Conservation (phyloP, 2,113 vertebrate species). For the Notechis scutatus region DNA sequence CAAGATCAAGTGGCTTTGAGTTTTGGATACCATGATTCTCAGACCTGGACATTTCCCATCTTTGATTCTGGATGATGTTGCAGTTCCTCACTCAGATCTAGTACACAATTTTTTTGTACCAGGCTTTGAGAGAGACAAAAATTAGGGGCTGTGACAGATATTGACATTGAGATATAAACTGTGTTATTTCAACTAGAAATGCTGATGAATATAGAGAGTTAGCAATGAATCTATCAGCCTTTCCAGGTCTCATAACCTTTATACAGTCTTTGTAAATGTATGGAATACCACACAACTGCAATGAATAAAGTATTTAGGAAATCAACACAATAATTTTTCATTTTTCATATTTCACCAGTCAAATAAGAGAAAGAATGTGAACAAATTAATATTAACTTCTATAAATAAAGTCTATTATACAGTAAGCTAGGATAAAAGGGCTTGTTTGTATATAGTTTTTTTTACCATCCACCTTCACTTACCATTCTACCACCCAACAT, state of each 20-base stretch:
- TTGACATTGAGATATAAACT: neutral
- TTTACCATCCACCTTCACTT: neutral
- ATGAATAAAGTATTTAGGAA: neutral
- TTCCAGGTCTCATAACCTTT: no score
- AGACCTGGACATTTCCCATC: neutral
- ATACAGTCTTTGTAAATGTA: neutral
- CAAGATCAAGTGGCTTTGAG: neutral
- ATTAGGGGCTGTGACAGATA: neutral
- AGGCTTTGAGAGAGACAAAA: neutral
- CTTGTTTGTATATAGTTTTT: neutral
- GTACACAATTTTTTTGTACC: neutral
- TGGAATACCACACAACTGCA: neutral
- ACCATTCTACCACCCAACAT: neutral
- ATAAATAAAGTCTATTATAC: neutral
- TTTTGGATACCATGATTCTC: neutral
- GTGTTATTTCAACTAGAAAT: neutral
- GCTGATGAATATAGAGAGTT: neutral
- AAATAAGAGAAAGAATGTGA: neutral
- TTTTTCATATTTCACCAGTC: neutral
- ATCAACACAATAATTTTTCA: neutral
- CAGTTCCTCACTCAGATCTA: neutral
- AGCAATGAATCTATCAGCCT: neutral
- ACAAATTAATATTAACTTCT: neutral
- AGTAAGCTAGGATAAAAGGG: neutral
- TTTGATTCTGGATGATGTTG: neutral